Percentiles rank a stretch among this genome's conserved stretches.
Evolutionary conservation across 1,140 invertebrate genomes (phyloP).

Genomic region (Solenopsis invicta): DNA sequence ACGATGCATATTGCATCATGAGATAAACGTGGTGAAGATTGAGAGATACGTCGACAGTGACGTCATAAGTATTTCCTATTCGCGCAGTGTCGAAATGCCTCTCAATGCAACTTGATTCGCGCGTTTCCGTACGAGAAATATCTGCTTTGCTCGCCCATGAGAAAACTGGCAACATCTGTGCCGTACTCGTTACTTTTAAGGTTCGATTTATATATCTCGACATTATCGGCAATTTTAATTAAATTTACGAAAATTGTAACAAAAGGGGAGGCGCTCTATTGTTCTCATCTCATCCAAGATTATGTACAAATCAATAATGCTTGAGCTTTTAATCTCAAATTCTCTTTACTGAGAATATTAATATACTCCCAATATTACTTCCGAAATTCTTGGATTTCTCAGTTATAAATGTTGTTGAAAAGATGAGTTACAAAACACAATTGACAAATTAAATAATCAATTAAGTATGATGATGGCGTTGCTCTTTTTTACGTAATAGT

Average conservation of each 20-base stretch:
- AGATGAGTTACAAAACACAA: not conserved
- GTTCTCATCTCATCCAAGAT: not conserved
- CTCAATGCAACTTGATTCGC: constrained; percentile 28
- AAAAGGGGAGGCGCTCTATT: not conserved
- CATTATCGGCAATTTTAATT: constrained; percentile 69
- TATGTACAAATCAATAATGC: not conserved
- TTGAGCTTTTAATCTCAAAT: no score
- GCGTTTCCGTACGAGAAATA: constrained; percentile 57
- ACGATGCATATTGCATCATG: not conserved
- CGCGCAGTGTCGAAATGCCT: constrained; percentile 35
- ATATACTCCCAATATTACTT: not conserved
- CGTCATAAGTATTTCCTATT: constrained; percentile 14
- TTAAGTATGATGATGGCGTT: not conserved
- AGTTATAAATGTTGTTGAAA: not conserved
- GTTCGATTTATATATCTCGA: constrained; percentile 42
- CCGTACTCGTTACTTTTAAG: constrained; percentile 57
- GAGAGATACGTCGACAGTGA: not conserved
- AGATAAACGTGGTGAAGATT: constrained; percentile 15
- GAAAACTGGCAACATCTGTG: constrained; percentile 72
- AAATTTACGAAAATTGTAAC: constrained; percentile 57
- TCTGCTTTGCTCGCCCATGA: constrained; percentile 49
- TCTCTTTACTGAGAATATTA: no score
- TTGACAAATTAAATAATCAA: constrained; percentile 19
- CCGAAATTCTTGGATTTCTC: not conserved
- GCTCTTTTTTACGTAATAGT: not conserved